These are phyloP conservation scores for Artibeus lituratus DNA, from an alignment of 2,797 vertebrate species.

Conservation along the genomic window DNA sequence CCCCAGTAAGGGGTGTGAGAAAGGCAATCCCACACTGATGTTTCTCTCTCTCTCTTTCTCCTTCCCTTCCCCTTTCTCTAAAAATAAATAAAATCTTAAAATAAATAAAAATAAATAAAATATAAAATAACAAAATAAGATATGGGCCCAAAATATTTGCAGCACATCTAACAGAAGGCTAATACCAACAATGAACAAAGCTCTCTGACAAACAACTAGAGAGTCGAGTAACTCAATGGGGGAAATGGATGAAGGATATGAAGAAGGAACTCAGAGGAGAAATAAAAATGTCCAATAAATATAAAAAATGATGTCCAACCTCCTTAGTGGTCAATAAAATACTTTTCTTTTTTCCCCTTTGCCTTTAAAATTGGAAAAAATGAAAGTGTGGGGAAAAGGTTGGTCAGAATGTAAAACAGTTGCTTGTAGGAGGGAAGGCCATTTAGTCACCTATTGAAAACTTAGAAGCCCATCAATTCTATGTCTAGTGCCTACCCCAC, in stretches of 20 bases:
- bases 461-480: neutral
- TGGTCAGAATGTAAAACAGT: neutral
- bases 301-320: no score
- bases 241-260: neutral
- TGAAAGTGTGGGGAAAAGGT: neutral
- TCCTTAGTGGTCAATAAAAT: neutral
- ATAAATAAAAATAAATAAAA: no score
- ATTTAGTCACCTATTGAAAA: neutral
- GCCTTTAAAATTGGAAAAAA: neutral
- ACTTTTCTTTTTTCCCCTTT: neutral
- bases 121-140: neutral
- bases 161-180: neutral
- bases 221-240: neutral
- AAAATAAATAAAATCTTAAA: no score
- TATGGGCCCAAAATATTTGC: neutral
- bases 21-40: no score
- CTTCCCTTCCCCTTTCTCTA: no score
- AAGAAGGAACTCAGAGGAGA: no score
- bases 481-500: neutral
- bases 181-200: neutral
- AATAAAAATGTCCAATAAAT: no score
- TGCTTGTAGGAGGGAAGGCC: neutral
- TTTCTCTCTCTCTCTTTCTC: no score
- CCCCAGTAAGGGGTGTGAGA: no score
- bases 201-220: neutral